Percentiles rank a stretch among this genome's conserved stretches.
phyloP scores from a whole-genome alignment of 2,113 vertebrate species.

The Xenopus laevis region DNA sequence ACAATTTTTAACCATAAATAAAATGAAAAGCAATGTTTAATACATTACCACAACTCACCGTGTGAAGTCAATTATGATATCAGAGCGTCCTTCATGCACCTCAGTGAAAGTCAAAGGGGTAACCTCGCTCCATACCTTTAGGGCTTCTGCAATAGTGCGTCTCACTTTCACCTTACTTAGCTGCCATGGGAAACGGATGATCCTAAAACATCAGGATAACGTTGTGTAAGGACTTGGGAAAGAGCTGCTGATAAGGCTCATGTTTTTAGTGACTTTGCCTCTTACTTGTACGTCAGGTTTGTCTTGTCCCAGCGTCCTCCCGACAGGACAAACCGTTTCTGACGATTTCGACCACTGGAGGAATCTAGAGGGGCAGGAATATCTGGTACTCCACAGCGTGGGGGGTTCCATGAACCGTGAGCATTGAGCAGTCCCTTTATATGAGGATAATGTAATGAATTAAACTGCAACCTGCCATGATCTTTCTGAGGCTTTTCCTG shows the following conservation, averaged over 20 bases:
- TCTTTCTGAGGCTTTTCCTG: slow-evolving; percentile 10
- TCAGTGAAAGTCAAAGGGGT: slow-evolving; percentile 87
- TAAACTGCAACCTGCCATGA: slow-evolving; percentile 17
- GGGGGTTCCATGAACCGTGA: slow-evolving; percentile 53
- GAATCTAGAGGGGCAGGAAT: slow-evolving; percentile 46
- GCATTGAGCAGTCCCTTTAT: slow-evolving; percentile 44
- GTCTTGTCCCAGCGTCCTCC: slow-evolving; percentile 83
- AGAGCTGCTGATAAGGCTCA: background rate
- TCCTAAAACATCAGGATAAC: slow-evolving; percentile 56
- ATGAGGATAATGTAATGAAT: slow-evolving; percentile 17
- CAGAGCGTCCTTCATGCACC: slow-evolving; percentile 73
- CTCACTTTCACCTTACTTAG: slow-evolving; percentile 75
- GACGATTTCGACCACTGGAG: slow-evolving; percentile 60
- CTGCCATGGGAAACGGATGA: slow-evolving; percentile 82
- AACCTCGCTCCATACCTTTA: slow-evolving; percentile 86
- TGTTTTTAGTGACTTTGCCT: background rate
- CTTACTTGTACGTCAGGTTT: slow-evolving; percentile 88
- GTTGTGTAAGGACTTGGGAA: background rate
- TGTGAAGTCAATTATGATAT: slow-evolving; percentile 82
- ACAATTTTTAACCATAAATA: no score
- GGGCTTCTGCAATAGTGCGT: slow-evolving; percentile 75
- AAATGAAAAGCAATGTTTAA: no score
- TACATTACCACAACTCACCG: slow-evolving; percentile 51
- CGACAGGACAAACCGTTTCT: slow-evolving; percentile 79
- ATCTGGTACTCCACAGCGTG: slow-evolving; percentile 82